Base-by-base conservation (phyloP, 2,113 vertebrate species). In the Theristicus caerulescens region DNA sequence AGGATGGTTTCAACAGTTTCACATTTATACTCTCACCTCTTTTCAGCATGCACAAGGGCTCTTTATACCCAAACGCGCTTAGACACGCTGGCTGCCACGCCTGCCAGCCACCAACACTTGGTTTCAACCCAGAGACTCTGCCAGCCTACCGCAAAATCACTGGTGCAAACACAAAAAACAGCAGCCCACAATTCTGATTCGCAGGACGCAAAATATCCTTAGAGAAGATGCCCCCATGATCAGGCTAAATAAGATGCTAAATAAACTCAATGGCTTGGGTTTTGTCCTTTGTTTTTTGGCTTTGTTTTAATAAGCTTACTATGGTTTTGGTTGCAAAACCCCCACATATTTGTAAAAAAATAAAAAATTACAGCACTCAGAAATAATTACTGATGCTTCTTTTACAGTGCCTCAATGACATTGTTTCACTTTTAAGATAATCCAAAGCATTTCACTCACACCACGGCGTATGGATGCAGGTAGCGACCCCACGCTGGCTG, bases 61-160 rank as follows among this genome's bases (percentile, higher is more conserved):
- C 86, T 96, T 94, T 94, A 86, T 94, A 84, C 47, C 88, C 95
- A 61, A 17, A 87, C 8, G 8, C 3, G 40, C 96, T 94, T 93
- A 97, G 98, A 96, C 93, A 58, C 38, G 51, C 94, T 94, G 96
- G 95, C 97, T 36, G 24, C 95, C 76, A 77, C 4, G 32, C 78
- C 97, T 97, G 97, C 97, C 96, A 78, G 96, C 90, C 97, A 96
- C 97, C 96, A 96, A 72, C 90, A 8, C 86, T 72, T 74, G 86
- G 80, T 77, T 97, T 94, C 76, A 82, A 64, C 87, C 95, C 93
- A 96, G 96, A 91, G 95, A 66, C 86, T 58, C 94, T 92, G 97
- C 90, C 97, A 97, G 94, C 94, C 91, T 85, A 95, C 96, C 74
- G 71, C 96, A 96, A 96, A 96, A 97, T 94, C 80, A 64, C 92